These are phyloP conservation scores for Pterocles orientalis DNA, from an alignment of 2,113 vertebrate genomes.

Conservation along the genomic window DNA sequence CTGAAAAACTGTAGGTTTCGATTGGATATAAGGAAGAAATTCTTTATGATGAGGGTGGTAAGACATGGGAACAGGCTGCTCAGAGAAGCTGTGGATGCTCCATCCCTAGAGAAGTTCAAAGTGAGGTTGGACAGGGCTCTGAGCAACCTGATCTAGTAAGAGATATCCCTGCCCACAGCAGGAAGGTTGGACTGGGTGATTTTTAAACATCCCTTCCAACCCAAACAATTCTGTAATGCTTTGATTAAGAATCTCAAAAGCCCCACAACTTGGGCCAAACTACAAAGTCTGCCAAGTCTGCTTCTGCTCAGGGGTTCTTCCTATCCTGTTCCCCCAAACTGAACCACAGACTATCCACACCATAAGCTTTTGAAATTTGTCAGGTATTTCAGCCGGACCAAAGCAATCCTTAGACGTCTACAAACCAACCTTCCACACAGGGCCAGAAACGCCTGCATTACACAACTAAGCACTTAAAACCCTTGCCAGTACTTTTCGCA, in stretches of 20 bases:
- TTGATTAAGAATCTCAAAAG: background rate
- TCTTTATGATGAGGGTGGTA: too few species aligned
- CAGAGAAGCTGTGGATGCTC: too few species aligned
- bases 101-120: too few species aligned
- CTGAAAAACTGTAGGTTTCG: too few species aligned
- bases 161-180: too few species aligned
- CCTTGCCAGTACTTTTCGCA: background rate
- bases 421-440: background rate
- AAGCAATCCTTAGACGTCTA: background rate
- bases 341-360: background rate
- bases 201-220: too few species aligned
- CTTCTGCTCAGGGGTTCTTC: background rate
- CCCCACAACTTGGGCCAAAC: background rate
- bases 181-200: too few species aligned
- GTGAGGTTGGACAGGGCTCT: too few species aligned
- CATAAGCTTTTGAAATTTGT: background rate
- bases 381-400: background rate
- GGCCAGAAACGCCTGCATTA: background rate
- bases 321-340: background rate
- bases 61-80: too few species aligned
- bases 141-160: too few species aligned
- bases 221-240: background rate
- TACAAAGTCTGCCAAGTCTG: background rate
- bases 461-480: background rate
- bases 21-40: too few species aligned